A percentile compares a stretch with the other conserved stretches of the same genome.
Evolutionary conservation across 2,888 invertebrate genomes (phyloP).

Genomic region (Flexamia atlantica): DNA sequence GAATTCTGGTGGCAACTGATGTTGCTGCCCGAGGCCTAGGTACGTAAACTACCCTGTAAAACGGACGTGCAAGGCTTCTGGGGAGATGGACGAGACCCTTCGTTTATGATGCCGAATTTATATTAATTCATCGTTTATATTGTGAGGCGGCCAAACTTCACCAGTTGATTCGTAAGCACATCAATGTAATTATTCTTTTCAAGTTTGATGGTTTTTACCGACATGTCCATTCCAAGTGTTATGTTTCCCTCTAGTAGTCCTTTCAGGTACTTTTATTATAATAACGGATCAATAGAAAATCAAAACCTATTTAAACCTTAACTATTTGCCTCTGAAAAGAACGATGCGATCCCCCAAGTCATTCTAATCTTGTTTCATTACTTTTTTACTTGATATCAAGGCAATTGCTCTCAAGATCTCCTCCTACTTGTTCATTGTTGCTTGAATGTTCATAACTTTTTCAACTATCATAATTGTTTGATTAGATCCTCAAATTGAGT

Average conservation of each 20-base stretch:
- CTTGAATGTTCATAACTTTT: too few species aligned
- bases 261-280: too few species aligned
- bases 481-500: too few species aligned
- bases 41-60: slow-evolving; percentile 76
- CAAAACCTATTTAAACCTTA: too few species aligned
- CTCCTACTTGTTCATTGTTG: too few species aligned
- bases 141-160: slow-evolving; percentile 49
- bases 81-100: slow-evolving; percentile 42
- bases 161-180: slow-evolving; percentile 53
- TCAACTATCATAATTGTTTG: too few species aligned
- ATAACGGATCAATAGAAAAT: too few species aligned
- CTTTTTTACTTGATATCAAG: too few species aligned
- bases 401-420: too few species aligned
- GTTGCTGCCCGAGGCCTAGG: slow-evolving; percentile 96
- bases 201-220: slow-evolving; percentile 51
- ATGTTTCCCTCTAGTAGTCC: neutral
- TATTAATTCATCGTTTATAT: slow-evolving; percentile 16
- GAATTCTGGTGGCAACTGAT: slow-evolving; percentile 95
- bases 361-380: too few species aligned
- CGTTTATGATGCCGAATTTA: slow-evolving; percentile 38
- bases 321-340: too few species aligned
- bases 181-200: slow-evolving; percentile 46
- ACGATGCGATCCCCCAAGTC: too few species aligned
- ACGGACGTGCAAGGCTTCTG: slow-evolving; percentile 51
- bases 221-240: slow-evolving; percentile 50